These are phyloP conservation scores for Heteronetta atricapilla DNA, from an alignment of 2,113 vertebrate species.

Conservation along the genomic window DNA sequence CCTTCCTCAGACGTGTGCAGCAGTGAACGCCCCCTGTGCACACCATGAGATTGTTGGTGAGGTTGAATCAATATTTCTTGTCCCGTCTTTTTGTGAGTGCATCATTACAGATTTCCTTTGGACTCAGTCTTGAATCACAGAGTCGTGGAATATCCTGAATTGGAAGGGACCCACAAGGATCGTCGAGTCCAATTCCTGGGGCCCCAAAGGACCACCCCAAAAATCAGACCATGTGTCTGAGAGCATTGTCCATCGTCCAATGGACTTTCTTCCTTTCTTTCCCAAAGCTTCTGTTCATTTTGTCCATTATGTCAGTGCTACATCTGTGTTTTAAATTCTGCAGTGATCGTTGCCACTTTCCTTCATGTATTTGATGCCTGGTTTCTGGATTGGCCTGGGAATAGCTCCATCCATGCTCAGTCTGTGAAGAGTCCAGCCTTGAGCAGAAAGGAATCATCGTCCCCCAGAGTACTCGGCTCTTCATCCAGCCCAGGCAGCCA, in stretches of 20 bases:
- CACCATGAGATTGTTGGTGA: neutral
- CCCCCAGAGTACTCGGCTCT: neutral
- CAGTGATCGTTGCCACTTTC: neutral
- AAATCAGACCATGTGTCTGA: no score
- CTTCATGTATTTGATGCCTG: neutral
- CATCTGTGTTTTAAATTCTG: no score
- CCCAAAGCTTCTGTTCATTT: neutral
- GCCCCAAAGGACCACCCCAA: no score
- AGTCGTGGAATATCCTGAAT: no score
- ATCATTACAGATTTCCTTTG: neutral
- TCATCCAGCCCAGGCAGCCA: neutral
- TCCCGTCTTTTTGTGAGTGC: neutral
- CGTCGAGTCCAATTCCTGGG: no score
- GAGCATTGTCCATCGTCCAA: no score
- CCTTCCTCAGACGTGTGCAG: neutral
- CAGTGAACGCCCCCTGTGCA: neutral
- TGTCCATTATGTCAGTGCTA: rapidly evolving
- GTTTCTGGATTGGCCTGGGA: neutral
- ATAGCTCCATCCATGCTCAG: rapidly evolving
- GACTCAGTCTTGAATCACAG: rapidly evolving
- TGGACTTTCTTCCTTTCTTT: neutral
- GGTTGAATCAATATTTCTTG: neutral
- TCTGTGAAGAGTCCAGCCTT: rapidly evolving
- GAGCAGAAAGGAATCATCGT: neutral
- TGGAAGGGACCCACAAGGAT: no score